Conservation (phyloP, 2,113 vertebrate species). For the Tonatia bakeri region DNA sequence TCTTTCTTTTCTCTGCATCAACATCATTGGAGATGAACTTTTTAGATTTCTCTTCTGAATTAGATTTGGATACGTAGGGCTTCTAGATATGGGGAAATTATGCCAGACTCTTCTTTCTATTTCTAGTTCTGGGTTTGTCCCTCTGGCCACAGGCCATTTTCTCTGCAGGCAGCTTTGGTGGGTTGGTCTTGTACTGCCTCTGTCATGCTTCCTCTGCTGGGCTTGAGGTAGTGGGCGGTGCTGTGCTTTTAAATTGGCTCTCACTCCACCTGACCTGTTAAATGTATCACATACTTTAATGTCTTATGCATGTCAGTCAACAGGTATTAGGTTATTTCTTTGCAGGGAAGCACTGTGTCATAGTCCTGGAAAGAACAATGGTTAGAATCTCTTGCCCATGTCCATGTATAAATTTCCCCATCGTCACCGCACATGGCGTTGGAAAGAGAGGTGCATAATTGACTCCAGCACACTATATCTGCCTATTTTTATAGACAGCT, state of each 20-base stretch:
- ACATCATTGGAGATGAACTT: neutral
- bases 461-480: rapidly evolving
- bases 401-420: neutral
- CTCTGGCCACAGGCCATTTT: neutral
- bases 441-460: neutral
- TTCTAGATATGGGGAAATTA: neutral
- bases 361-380: neutral
- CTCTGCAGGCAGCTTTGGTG: neutral
- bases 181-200: neutral
- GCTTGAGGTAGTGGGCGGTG: neutral
- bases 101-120: neutral
- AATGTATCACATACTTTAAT: neutral
- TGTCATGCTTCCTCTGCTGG: neutral
- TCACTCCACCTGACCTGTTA: neutral
- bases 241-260: neutral
- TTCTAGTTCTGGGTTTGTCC: neutral
- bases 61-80: neutral
- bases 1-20: neutral
- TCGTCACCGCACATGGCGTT: neutral
- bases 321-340: neutral
- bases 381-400: neutral
- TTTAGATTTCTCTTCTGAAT: neutral
- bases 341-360: neutral
- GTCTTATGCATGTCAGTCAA: neutral
- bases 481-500: neutral